Percentiles rank a stretch among this genome's conserved stretches.
Conservation (phyloP, 2,113 vertebrate genomes). For the Caracal caracal region DNA sequence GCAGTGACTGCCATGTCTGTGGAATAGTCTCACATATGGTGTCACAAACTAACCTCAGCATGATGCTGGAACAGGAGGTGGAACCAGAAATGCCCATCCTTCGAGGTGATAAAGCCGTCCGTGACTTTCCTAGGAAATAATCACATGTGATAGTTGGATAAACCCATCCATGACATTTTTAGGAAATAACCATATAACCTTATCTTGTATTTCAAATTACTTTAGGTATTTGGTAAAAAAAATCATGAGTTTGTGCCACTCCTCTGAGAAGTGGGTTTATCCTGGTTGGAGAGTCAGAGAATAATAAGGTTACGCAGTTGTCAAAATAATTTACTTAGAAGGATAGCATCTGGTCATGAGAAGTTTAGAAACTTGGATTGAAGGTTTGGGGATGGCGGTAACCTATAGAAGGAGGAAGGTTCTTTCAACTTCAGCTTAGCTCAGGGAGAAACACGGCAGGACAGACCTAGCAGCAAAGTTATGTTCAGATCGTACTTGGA, state of each 20-base stretch:
- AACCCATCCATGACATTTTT: background rate
- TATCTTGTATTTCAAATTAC: background rate
- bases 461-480: background rate
- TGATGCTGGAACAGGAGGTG: background rate
- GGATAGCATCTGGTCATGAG: background rate
- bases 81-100: background rate
- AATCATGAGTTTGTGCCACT: background rate
- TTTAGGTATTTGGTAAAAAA: background rate
- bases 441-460: background rate
- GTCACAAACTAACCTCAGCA: background rate
- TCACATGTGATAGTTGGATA: background rate
- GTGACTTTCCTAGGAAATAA: background rate
- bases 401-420: background rate
- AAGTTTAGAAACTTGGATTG: background rate
- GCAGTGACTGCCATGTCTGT: background rate
- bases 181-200: background rate
- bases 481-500: background rate
- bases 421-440: background rate
- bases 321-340: background rate
- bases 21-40: background rate
- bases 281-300: background rate
- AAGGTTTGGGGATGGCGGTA: background rate
- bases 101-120: background rate
- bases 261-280: background rate
- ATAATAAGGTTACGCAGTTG: background rate